Evolutionary conservation across 2,113 vertebrate genomes (phyloP).

Genomic region (Hippolais icterina): DNA sequence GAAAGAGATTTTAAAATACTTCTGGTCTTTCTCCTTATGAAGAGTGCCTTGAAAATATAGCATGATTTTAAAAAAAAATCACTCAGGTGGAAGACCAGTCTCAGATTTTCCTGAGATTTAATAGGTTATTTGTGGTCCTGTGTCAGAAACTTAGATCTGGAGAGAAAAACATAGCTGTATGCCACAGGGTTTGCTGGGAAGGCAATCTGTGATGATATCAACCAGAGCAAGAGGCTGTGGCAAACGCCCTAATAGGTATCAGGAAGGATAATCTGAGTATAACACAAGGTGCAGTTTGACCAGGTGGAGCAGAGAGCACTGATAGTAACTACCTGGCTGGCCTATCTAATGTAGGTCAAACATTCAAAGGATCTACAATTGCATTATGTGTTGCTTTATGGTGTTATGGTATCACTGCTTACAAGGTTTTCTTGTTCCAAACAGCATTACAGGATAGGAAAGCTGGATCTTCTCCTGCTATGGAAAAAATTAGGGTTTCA

Average conservation of each 20-base stretch:
- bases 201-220: neutral
- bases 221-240: neutral
- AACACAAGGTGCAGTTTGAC: neutral
- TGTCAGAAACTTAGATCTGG: neutral
- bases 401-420: rapidly evolving
- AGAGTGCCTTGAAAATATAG: neutral
- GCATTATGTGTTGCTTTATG: neutral
- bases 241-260: neutral
- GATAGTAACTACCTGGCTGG: neutral
- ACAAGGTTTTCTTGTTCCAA: neutral
- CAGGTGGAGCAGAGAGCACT: neutral
- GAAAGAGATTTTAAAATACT: neutral
- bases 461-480: neutral
- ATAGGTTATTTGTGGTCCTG: neutral
- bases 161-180: neutral
- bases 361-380: neutral
- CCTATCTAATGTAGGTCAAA: neutral
- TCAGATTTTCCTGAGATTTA: neutral
- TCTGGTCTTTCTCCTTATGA: neutral
- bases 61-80: neutral
- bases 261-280: neutral
- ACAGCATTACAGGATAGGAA: neutral
- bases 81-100: neutral
- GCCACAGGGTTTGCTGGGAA: neutral
- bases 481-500: neutral